phyloP scores from a whole-genome alignment of 2,888 invertebrate species.

The Coelinius sp. region DNA sequence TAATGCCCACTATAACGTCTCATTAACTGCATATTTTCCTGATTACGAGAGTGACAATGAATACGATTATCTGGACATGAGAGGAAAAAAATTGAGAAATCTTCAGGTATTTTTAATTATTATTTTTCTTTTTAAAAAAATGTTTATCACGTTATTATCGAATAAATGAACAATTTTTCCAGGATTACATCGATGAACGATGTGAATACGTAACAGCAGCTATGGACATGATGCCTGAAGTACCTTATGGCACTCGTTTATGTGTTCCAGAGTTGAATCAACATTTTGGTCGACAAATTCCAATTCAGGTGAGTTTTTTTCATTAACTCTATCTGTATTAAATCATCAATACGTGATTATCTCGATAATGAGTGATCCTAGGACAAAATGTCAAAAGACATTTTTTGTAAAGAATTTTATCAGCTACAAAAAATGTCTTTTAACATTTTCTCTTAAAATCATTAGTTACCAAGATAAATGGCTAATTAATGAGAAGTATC shows the following conservation, averaged over 20 bases:
- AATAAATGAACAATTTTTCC: slow-evolving; percentile 1
- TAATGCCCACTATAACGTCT: slow-evolving; percentile 69
- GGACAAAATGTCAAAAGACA: too few relatives aligned
- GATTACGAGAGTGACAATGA: slow-evolving; percentile 70
- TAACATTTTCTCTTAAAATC: too few relatives aligned
- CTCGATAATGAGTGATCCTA: too few relatives aligned
- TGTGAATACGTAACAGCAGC: slow-evolving; percentile 71
- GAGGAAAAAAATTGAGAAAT: slow-evolving; percentile 69
- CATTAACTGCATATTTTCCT: slow-evolving; percentile 72
- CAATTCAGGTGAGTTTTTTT: slow-evolving; percentile 64
- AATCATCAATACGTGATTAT: too few relatives aligned
- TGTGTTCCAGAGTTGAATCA: slow-evolving; percentile 73
- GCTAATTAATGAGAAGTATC: too few relatives aligned
- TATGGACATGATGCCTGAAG: slow-evolving; percentile 69
- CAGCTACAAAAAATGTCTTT: too few relatives aligned
- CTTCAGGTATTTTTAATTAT: slow-evolving; percentile 71
- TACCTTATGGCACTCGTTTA: slow-evolving; percentile 71
- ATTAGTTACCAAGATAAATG: too few relatives aligned
- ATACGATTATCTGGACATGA: slow-evolving; percentile 69
- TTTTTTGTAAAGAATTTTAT: too few relatives aligned
- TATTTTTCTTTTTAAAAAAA: neutral
- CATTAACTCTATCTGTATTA: too few relatives aligned
- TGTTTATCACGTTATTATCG: too few relatives aligned
- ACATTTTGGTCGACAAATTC: slow-evolving; percentile 71
- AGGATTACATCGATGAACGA: slow-evolving; percentile 73